Evolutionary conservation across 1,140 invertebrate species (phyloP).

Genomic region (Drosophila pseudoananassae): DNA sequence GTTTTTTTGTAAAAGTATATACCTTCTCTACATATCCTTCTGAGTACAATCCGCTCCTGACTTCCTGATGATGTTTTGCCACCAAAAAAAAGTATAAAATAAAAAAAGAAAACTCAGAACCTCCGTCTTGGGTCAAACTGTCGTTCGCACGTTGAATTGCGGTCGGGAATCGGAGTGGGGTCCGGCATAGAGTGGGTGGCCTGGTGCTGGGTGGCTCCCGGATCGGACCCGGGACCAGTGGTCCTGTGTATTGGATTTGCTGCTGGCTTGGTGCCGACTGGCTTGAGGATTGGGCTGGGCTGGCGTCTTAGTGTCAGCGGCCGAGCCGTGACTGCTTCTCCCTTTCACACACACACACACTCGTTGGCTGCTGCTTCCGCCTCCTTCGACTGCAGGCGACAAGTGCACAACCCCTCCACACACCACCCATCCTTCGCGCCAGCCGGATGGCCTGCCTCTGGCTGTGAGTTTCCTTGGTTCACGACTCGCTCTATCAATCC

Average conservation of each 20-base stretch:
- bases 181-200: background rate
- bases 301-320: conserved; percentile 80
- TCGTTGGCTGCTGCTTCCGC: conserved; percentile 23
- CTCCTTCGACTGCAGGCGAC: conserved; percentile 56
- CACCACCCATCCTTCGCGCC: conserved; percentile 1
- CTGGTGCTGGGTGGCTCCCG: conserved; percentile 1
- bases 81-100: conserved; percentile 43
- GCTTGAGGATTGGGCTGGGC: conserved; percentile 39
- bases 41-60: conserved; percentile 29
- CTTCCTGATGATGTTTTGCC: conserved; percentile 46
- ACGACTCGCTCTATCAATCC: conserved; percentile 80
- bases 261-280: conserved; percentile 54
- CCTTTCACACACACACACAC: conserved; percentile 8
- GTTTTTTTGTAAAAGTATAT: too few species aligned
- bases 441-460: conserved; percentile 37
- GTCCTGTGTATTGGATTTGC: conserved; percentile 74
- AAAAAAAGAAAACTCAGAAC: conserved; percentile 33
- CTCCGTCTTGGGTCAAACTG: conserved; percentile 71
- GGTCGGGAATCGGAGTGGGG: conserved; percentile 33
- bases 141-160: conserved; percentile 81
- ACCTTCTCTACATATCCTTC: background rate
- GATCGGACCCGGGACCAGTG: conserved; percentile 13
- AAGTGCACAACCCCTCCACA: conserved; percentile 54
- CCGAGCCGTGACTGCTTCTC: conserved; percentile 57
- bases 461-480: conserved; percentile 30